Evolutionary conservation across 1,140 invertebrate genomes (phyloP).

Genomic region (Zaprionus davidi): DNA sequence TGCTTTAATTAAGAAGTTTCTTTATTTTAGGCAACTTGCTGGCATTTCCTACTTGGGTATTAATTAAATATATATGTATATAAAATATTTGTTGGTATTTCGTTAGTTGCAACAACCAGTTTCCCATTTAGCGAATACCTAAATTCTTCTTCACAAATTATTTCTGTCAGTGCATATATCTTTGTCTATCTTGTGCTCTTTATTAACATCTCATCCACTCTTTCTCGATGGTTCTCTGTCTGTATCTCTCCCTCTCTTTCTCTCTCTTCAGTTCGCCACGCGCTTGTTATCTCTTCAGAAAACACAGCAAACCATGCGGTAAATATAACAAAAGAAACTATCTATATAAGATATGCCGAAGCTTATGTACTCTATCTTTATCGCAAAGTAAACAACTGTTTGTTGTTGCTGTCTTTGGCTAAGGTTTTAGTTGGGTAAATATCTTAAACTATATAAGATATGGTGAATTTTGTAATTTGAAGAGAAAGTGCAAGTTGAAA

Average conservation of each 20-base stretch:
- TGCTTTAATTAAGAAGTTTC: background rate
- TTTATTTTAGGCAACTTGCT: conserved; percentile 35
- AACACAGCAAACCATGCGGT: conserved; percentile 17
- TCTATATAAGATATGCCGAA: conserved; percentile 2
- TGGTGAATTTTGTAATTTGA: background rate
- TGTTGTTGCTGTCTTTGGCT: background rate
- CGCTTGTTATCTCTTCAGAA: conserved; percentile 11
- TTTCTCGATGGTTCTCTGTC: background rate
- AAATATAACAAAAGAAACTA: conserved; percentile 11
- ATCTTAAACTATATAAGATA: background rate
- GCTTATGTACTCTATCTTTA: conserved; percentile 7
- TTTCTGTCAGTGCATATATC: conserved; percentile 21
- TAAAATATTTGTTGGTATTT: conserved; percentile 9
- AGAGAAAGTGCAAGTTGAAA: background rate
- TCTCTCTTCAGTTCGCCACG: conserved; percentile 10
- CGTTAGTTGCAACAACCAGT: conserved; percentile 5
- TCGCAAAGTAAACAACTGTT: conserved; percentile 7
- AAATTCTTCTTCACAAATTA: background rate
- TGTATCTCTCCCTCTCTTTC: background rate
- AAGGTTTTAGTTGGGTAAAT: background rate
- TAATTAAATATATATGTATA: background rate
- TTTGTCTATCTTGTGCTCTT: conserved; percentile 7
- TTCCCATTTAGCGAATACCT: background rate
- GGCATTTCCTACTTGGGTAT: conserved; percentile 42
- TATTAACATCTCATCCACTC: background rate